phyloP scores from a whole-genome alignment of 2,113 vertebrate species.

The Amphiprion percula region DNA sequence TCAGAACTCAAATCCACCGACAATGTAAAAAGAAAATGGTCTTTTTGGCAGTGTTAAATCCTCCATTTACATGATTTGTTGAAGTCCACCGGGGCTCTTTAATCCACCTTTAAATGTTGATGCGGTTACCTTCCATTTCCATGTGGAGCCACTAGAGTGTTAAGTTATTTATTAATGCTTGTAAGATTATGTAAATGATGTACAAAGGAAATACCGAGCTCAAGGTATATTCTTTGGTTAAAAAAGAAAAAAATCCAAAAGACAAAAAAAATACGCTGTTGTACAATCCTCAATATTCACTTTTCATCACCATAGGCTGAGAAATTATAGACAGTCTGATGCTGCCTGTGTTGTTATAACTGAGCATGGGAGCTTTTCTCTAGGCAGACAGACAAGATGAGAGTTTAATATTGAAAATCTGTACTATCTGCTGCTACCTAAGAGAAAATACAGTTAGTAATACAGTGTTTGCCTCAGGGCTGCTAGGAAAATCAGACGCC shows the following conservation, averaged over 20 bases:
- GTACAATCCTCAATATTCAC: neutral
- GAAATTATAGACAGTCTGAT: neutral
- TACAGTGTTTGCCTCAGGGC: conserved; percentile 21
- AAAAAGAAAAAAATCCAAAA: neutral
- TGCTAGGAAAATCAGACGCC: neutral
- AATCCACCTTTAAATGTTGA: neutral
- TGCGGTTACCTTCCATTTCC: conserved; percentile 6
- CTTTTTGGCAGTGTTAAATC: neutral
- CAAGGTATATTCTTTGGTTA: neutral
- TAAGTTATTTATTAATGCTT: neutral
- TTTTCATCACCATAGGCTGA: neutral
- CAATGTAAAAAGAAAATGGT: neutral
- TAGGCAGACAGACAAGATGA: neutral
- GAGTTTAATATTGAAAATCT: conserved; percentile 17
- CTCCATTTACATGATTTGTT: neutral
- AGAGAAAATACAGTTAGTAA: conserved; percentile 19
- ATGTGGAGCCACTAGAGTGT: neutral
- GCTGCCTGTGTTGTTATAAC: neutral
- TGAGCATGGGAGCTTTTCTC: neutral
- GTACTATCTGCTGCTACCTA: conserved; percentile 14
- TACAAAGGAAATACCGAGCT: neutral
- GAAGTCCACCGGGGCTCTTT: neutral
- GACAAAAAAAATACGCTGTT: neutral
- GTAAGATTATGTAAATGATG: neutral
- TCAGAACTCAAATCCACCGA: too few species aligned